These are phyloP conservation scores for Teleogryllus oceanicus DNA, from an alignment of 2,888 invertebrate genomes.

Conservation along the genomic window DNA sequence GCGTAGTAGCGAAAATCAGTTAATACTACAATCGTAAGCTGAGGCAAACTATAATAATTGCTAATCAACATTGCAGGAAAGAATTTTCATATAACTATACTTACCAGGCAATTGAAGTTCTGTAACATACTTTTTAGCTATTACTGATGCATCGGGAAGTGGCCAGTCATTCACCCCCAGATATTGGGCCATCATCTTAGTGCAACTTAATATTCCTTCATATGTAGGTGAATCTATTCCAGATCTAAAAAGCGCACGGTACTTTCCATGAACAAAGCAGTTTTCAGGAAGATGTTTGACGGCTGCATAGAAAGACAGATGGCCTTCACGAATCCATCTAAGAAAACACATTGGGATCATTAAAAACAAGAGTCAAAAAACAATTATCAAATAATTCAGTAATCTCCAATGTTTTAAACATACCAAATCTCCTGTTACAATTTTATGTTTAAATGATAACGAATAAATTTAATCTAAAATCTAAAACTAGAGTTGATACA, in stretches of 20 bases:
- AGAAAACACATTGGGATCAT: not conserved
- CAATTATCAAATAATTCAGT: too few species aligned
- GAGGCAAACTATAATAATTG: not conserved
- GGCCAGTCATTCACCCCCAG: constrained; percentile 44
- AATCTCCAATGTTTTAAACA: too few species aligned
- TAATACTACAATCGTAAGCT: not conserved
- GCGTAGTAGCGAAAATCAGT: too few species aligned
- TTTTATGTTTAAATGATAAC: too few species aligned
- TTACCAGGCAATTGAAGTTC: constrained; percentile 50
- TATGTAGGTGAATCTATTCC: constrained; percentile 37
- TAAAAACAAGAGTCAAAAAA: too few species aligned
- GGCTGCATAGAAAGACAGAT: constrained; percentile 40
- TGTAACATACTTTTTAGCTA: constrained; percentile 46
- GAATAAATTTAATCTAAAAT: too few species aligned
- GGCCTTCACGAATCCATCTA: constrained; percentile 41
- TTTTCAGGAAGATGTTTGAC: constrained; percentile 37
- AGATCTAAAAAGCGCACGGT: constrained; percentile 38
- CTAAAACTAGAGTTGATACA: too few species aligned
- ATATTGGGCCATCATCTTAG: constrained; percentile 42
- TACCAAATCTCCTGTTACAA: too few species aligned
- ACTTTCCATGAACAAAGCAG: constrained; percentile 37
- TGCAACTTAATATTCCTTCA: constrained; percentile 38
- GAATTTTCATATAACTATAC: constrained; percentile 28
- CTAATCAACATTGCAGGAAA: not conserved
- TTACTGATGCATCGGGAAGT: constrained; percentile 43